phyloP scores from a whole-genome alignment of 2,113 vertebrate species.

The Mionectes macconnelli region DNA sequence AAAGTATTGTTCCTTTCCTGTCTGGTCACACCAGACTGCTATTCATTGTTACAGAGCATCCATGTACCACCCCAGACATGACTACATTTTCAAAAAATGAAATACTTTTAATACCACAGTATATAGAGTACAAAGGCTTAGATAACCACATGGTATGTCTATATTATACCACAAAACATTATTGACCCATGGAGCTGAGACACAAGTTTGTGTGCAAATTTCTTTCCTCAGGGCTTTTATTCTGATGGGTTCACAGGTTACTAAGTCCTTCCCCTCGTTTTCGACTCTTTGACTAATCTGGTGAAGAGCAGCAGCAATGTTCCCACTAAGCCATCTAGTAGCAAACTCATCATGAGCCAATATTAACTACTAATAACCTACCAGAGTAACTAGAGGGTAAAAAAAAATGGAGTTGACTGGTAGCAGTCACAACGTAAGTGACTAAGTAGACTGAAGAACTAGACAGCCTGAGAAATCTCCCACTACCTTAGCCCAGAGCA shows the following conservation, averaged over 20 bases:
- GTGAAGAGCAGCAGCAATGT: not conserved
- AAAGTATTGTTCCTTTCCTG: not conserved
- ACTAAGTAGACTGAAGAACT: not conserved
- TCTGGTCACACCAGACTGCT: not conserved
- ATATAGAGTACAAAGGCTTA: slow-evolving; percentile 29
- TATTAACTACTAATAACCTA: not conserved
- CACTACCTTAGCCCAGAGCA: not conserved
- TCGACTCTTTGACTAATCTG: not conserved
- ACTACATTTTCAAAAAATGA: slow-evolving; percentile 50
- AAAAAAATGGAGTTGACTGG: not conserved
- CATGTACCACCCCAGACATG: not conserved
- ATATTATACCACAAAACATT: not conserved
- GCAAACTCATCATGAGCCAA: not conserved
- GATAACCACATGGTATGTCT: not conserved
- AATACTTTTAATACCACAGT: not conserved
- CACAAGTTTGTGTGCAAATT: not conserved
- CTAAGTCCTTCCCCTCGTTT: not conserved
- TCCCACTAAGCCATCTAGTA: not conserved
- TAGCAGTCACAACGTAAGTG: not conserved
- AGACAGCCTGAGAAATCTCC: not conserved
- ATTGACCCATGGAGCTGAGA: not conserved
- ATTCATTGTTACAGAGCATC: not conserved
- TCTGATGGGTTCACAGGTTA: not conserved
- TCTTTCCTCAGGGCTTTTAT: not conserved
- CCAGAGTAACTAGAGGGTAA: not conserved